These are phyloP conservation scores for Drosophila athabasca DNA, from an alignment of 1,140 invertebrate genomes.

Conservation along the genomic window DNA sequence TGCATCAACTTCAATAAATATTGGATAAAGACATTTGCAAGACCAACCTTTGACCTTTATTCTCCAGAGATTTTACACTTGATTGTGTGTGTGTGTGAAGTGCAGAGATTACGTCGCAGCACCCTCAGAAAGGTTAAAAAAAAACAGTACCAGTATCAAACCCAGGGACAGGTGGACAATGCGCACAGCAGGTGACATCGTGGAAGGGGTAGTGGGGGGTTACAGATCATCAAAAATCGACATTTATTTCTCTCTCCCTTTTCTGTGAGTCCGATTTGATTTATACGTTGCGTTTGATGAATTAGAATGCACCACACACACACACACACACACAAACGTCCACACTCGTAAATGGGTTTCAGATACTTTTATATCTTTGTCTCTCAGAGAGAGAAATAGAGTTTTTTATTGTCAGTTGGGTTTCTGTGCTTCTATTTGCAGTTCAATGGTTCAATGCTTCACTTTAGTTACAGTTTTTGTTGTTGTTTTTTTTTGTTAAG, in stretches of 20 bases:
- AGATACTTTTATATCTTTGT: slow-evolving; percentile 17
- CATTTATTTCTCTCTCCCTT: slow-evolving; percentile 26
- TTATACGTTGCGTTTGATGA: slow-evolving; percentile 56
- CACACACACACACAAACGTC: neutral
- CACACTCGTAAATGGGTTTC: slow-evolving; percentile 18
- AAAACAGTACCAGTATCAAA: neutral
- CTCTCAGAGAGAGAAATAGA: neutral
- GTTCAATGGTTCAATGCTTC: slow-evolving; percentile 64
- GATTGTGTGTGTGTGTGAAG: slow-evolving; percentile 3
- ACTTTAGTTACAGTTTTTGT: slow-evolving; percentile 33
- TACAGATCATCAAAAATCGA: slow-evolving; percentile 37
- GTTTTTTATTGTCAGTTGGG: slow-evolving; percentile 7
- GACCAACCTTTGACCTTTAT: slow-evolving; percentile 59
- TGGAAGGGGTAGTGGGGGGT: neutral
- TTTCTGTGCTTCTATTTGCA: slow-evolving; percentile 28
- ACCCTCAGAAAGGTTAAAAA: slow-evolving; percentile 1
- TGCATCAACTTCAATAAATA: slow-evolving; percentile 58
- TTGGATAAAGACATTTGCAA: slow-evolving; percentile 57
- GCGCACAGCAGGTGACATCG: slow-evolving; percentile 35
- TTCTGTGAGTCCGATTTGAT: slow-evolving; percentile 35
- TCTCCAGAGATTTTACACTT: neutral
- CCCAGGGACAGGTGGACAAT: slow-evolving; percentile 47
- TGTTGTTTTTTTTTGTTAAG: neutral
- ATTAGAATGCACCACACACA: slow-evolving; percentile 44
- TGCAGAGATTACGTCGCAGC: slow-evolving; percentile 33